Evolutionary conservation across 2,797 vertebrate genomes (phyloP), one percentile per base, ranked within the genome.

Genomic region (Oreochromis mossambicus): DNA sequence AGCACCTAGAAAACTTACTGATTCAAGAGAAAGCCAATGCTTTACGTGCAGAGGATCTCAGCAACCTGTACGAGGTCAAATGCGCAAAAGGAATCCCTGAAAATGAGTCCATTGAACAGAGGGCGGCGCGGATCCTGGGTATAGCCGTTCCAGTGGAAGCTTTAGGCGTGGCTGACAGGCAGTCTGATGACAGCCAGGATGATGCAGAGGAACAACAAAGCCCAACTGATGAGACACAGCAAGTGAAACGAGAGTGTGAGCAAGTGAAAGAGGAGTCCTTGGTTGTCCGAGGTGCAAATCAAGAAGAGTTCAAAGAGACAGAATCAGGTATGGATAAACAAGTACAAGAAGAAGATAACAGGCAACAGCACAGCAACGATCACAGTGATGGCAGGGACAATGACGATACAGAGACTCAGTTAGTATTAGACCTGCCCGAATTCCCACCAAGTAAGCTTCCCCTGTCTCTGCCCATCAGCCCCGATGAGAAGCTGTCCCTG

Each of bases 91-190:
- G 97, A 82, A 97, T 99, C 50, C 97, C 97, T 4, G 96, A 96
- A 83, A 97, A 97, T 19, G 99, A 99, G 92, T 97, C 98, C 11
- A 96, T 99, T 41, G 97, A 98, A 88, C 96, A 97, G 56, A 96
- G 99, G 94, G 99, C 99, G 26, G 97, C 97, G 14, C 97, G 98
- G 90, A 99, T 99, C 92, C 94, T 99, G 80, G 98, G 98, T 82
- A 99, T 99, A 85, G 95, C 96, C 8, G 97, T 99, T 92, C 97
- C 98, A n/a, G 96, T 97, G 68, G 98, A 98, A 90, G 96, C 97
- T 48, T 96, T 99, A 63, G 95, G 97, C 83, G 95, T 95, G 0
- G 93, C 81, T 70, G 91, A 95, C 34, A 85, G 82, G 78, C 91
- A 89, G 43, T 66, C 68, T 8, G 86, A 85, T 26, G 90, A 89